Evolutionary conservation across 2,888 invertebrate species (phyloP), one percentile per base, ranked within the genome.

Genomic region (Hylaea fasciaria): DNA sequence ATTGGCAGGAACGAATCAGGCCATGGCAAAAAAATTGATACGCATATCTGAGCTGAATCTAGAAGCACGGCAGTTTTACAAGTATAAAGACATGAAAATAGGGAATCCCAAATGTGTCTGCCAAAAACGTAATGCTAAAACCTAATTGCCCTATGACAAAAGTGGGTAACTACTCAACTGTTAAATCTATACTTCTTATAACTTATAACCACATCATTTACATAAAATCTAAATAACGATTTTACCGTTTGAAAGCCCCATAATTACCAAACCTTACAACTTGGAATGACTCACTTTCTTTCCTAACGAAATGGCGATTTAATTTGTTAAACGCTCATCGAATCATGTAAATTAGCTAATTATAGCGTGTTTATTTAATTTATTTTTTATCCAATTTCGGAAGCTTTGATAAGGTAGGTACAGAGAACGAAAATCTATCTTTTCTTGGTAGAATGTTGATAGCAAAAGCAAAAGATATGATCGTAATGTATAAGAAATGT

Each of bases 281-380:
- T 3, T 37, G 1, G 29, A 47, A 56, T 61, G 56, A 56, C 39
- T 61, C 61, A 61, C 56, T 57, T 57, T 62, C 56, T 56, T 43
- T 52, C 48, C 28, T 16, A 49, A 40, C 53, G 13, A 53, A 40
- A 50, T 3, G 43, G 13, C 40, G 13, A 51, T 55, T 60, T 22
- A 46, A 54, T 54, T 59, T 50, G 49, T 45, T 44, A 49, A 59
- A 50, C 45, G 47, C 50, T 41, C 46, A 41, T 55, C 45, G 46
- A 46, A 55, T 60, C 40, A 59, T 60, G 54, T 16, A 55, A 60
- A 55, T 55, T 10, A 43, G 40, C 22, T 51, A n/a, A 22, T 54
- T 47, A 22, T 45, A 39, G 11, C 40, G 37, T 53, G 40, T 39
- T 41, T 37, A 11, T 43, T 37, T 29, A 43, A 58, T 58, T 52